Evolutionary conservation across 2,797 vertebrate genomes (phyloP).

Genomic region (Coilia nasus): DNA sequence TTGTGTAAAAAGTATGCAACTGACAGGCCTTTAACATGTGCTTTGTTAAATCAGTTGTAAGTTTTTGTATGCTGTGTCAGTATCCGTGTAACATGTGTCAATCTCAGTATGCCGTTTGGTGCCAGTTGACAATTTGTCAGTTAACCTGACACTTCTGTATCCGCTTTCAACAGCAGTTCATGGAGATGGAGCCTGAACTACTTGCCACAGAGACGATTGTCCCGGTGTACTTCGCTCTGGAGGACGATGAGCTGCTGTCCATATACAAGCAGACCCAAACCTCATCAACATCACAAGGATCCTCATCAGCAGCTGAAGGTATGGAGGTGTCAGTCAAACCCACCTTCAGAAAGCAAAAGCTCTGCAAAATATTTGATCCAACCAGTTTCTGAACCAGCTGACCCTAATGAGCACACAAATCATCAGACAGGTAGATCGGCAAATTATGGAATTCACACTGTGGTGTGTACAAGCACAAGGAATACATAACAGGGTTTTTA

Average conservation of each 20-base stretch:
- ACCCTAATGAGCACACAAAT: no score
- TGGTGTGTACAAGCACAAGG: no score
- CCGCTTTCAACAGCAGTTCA: constrained; percentile 84
- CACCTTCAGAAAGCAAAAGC: neutral
- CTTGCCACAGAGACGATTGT: constrained; percentile 94
- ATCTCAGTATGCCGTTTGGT: no score
- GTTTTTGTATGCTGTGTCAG: neutral
- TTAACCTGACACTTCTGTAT: neutral
- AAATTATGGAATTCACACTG: no score
- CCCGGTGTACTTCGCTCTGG: constrained; percentile 95
- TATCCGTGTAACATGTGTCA: no score
- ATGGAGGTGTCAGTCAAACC: constrained; percentile 25
- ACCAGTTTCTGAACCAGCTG: no score
- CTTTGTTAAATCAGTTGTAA: neutral
- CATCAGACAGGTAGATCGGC: no score
- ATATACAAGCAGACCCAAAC: constrained; percentile 93
- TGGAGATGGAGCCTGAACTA: constrained; percentile 98
- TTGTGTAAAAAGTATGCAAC: neutral
- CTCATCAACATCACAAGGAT: constrained; percentile 89
- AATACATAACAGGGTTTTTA: no score
- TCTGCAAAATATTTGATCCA: no score
- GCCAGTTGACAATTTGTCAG: neutral
- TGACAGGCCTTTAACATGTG: neutral
- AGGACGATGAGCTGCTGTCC: constrained; percentile 92
- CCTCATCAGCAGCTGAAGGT: constrained; percentile 95